Percentiles rank a stretch among this genome's conserved stretches.
Evolutionary conservation across 2,797 vertebrate genomes (phyloP).

Genomic region (Lagothrix lagotricha): DNA sequence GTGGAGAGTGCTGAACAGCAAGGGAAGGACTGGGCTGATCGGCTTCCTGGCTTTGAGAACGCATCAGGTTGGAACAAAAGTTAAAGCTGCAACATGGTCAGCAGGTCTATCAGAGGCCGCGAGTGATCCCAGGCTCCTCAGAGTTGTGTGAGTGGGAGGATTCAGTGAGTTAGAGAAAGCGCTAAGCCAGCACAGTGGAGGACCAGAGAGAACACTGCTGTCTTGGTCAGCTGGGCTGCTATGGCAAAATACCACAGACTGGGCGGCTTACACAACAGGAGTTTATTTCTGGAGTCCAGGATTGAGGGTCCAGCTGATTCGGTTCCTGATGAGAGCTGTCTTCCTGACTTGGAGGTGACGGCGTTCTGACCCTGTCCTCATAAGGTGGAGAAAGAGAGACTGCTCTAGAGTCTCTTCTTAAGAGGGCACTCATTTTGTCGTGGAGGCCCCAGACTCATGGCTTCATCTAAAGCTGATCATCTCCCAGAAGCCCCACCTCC

Average conservation of each 20-base stretch:
- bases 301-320: background rate
- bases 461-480: background rate
- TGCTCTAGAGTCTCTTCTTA: background rate
- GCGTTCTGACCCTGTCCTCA: background rate
- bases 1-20: fast-evolving
- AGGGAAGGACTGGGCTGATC: background rate
- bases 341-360: no score
- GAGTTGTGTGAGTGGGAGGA: background rate
- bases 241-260: background rate
- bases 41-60: background rate
- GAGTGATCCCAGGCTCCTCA: fast-evolving
- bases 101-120: fast-evolving
- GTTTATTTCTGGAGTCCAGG: background rate
- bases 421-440: background rate
- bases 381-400: background rate
- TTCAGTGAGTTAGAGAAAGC: background rate
- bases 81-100: background rate
- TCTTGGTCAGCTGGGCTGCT: background rate
- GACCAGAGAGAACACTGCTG: background rate
- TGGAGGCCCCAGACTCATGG: background rate
- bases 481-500: background rate
- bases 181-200: fast-evolving
- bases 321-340: background rate
- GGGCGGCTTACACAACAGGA: background rate
- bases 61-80: background rate